Conservation (phyloP, 2,113 vertebrate species). For the Mungos mungo region DNA sequence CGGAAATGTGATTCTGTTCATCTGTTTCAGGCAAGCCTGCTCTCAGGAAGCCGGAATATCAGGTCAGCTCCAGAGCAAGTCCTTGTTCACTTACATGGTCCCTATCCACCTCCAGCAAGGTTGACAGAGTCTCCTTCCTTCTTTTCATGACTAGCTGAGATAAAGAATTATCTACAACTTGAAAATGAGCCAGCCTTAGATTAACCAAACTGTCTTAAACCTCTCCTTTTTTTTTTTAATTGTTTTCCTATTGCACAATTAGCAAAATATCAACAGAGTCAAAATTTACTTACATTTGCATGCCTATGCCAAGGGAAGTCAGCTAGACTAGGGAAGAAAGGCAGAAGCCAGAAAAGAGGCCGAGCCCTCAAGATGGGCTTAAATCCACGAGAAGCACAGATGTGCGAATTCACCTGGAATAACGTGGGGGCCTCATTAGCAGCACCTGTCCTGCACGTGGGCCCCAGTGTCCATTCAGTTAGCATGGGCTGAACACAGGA, state of each 20-base stretch:
- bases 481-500: not conserved
- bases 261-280: not conserved
- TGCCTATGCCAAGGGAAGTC: not conserved
- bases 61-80: not conserved
- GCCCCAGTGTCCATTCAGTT: not conserved
- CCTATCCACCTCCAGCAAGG: not conserved
- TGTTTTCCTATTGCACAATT: not conserved
- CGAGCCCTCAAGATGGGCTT: not conserved
- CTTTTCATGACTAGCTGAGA: not conserved
- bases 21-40: not conserved
- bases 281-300: not conserved
- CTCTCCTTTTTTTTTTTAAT: not conserved
- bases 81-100: not conserved
- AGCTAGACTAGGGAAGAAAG: not conserved
- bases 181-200: not conserved
- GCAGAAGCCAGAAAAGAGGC: not conserved
- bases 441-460: not conserved
- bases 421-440: accelerated
- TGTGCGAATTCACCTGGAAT: not conserved
- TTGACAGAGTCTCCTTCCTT: not conserved
- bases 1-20: not conserved
- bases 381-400: not conserved
- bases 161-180: not conserved
- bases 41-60: not conserved
- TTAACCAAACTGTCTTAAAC: not conserved